Evolutionary conservation across 2,797 vertebrate genomes (phyloP).

Genomic region (Coracias cyanogaster): DNA sequence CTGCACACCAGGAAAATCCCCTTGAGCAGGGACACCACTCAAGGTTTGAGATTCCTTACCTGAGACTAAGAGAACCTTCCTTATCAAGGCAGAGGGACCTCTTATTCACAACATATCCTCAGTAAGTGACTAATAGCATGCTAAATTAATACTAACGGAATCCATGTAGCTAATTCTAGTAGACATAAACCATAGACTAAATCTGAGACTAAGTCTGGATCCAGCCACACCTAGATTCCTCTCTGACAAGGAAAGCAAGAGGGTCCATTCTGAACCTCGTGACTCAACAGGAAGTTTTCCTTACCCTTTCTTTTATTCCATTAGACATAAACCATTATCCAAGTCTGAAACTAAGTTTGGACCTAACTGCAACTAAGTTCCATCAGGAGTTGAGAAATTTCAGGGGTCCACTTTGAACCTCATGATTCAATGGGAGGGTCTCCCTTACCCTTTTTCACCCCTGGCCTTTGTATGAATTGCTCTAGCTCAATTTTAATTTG

Average conservation of each 20-base stretch:
- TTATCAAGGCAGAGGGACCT: neutral
- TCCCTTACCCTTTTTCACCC: neutral
- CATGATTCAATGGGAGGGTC: neutral
- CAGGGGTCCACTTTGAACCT: neutral
- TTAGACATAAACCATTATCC: neutral
- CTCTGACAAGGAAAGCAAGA: too few species aligned
- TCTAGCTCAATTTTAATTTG: neutral
- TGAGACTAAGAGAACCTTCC: neutral
- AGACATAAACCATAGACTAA: neutral
- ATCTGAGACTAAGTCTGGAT: too few species aligned
- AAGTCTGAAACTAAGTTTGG: neutral
- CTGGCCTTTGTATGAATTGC: neutral
- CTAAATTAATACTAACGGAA: neutral
- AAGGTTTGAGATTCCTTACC: neutral
- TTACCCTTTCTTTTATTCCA: neutral
- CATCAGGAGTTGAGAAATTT: neutral
- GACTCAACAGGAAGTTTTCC: too few species aligned
- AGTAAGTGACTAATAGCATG: neutral
- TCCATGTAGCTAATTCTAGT: neutral
- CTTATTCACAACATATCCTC: neutral
- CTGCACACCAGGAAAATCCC: neutral
- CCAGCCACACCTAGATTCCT: too few species aligned
- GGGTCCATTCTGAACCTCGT: too few species aligned
- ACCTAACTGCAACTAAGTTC: neutral
- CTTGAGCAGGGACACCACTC: neutral